A percentile compares a stretch with the other conserved stretches of the same genome.
Conservation (phyloP, 2,797 vertebrate species). For the Centropyge bicolor region DNA sequence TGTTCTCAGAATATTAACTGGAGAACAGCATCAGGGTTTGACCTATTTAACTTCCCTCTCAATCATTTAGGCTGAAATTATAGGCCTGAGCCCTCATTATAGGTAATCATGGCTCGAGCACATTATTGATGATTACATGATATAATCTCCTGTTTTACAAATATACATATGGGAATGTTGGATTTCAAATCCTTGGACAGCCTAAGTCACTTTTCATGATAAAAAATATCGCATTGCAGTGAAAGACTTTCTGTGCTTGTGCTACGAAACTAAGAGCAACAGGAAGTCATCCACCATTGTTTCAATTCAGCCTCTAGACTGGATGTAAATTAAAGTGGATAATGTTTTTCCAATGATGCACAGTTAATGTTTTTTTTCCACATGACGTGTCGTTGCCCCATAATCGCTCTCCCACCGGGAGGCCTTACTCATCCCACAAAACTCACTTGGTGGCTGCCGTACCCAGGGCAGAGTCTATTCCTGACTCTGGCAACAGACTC, state of each 20-base stretch:
- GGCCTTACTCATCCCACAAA: slow-evolving; percentile 50
- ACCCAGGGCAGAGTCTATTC: slow-evolving; percentile 70
- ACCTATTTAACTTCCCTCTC: slow-evolving; percentile 41
- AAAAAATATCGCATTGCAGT: neutral
- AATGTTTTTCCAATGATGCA: slow-evolving; percentile 38
- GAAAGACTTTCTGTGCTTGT: slow-evolving; percentile 14
- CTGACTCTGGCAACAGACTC: slow-evolving; percentile 58
- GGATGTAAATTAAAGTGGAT: slow-evolving; percentile 38
- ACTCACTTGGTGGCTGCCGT: slow-evolving; percentile 52
- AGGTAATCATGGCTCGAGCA: slow-evolving; percentile 6
- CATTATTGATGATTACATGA: slow-evolving; percentile 10
- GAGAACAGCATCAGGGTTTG: slow-evolving; percentile 21
- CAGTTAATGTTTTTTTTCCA: slow-evolving; percentile 30
- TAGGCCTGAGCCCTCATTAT: slow-evolving; percentile 13
- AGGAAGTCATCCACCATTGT: slow-evolving; percentile 30
- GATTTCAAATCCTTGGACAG: slow-evolving; percentile 3
- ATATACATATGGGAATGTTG: neutral
- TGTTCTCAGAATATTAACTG: slow-evolving; percentile 29
- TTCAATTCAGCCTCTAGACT: slow-evolving; percentile 28
- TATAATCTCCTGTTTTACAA: slow-evolving; percentile 1
- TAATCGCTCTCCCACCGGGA: slow-evolving; percentile 62
- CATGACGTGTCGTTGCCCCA: slow-evolving; percentile 41
- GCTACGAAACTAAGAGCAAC: neutral
- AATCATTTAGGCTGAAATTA: slow-evolving; percentile 30
- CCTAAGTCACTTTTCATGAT: slow-evolving; percentile 4